phyloP scores from a whole-genome alignment of 2,888 invertebrate genomes.

The Mythimna vitellina region DNA sequence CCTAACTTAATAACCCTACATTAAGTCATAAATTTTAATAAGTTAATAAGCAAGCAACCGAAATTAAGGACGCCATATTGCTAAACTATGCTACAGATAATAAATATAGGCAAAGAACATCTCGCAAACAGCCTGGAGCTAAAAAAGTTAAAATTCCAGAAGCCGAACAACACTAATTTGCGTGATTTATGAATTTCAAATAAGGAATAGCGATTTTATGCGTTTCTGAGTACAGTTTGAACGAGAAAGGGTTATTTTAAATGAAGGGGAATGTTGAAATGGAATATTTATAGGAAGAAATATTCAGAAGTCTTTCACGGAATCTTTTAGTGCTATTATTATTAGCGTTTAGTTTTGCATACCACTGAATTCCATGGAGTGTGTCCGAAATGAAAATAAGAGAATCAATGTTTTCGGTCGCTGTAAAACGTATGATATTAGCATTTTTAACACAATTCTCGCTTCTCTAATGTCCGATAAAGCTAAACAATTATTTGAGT shows the following conservation, averaged over 20 bases:
- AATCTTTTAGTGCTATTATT: constrained; percentile 10
- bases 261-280: constrained; percentile 46
- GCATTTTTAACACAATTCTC: too few species aligned
- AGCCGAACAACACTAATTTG: constrained; percentile 71
- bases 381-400: too few species aligned
- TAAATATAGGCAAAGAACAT: constrained; percentile 59
- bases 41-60: constrained; percentile 47
- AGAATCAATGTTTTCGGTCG: too few species aligned
- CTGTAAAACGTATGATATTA: too few species aligned
- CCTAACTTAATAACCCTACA: constrained; percentile 32
- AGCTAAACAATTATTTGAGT: too few species aligned
- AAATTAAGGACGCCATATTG: constrained; percentile 42
- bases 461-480: too few species aligned
- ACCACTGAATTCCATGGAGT: background rate
- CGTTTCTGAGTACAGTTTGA: constrained; percentile 60
- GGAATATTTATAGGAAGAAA: constrained; percentile 43
- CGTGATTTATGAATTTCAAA: constrained; percentile 77
- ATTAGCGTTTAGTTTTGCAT: constrained; percentile 9
- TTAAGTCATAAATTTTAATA: constrained; percentile 49
- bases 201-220: constrained; percentile 67
- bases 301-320: constrained; percentile 20
- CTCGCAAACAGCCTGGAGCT: constrained; percentile 68
- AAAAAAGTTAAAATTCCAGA: constrained; percentile 69
- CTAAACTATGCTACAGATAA: constrained; percentile 46
- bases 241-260: constrained; percentile 60